Evolutionary conservation across 1,140 invertebrate species (phyloP).

Genomic region (Pogonus chalceus): DNA sequence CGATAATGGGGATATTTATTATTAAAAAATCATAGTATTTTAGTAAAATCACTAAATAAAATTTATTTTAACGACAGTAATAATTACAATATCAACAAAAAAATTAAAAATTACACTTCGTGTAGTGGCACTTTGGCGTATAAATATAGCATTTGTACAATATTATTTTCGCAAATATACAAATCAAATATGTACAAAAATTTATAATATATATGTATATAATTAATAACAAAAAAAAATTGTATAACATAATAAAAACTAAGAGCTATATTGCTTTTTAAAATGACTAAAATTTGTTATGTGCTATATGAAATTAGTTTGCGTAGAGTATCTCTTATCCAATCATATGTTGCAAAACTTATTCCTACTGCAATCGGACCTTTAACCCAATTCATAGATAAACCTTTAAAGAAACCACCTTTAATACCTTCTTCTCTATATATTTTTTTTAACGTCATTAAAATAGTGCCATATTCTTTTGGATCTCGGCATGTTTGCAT

Average conservation of each 20-base stretch:
- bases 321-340: conserved; percentile 53
- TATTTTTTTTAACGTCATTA: conserved; percentile 50
- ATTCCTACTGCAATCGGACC: conserved; percentile 97
- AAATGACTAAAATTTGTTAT: not conserved
- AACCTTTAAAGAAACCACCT: conserved; percentile 91
- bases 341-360: conserved; percentile 93
- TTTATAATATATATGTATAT: not conserved
- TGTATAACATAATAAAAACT: too few relatives aligned
- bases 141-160: not conserved
- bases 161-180: not conserved
- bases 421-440: conserved; percentile 78
- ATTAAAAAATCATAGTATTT: too few relatives aligned
- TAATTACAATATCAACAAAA: not conserved
- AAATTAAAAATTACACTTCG: not conserved
- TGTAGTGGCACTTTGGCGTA: not conserved
- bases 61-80: not conserved
- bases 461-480: conserved; percentile 49
- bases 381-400: conserved; percentile 99
- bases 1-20: too few relatives aligned
- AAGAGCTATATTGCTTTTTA: too few relatives aligned
- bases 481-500: conserved; percentile 64
- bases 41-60: not conserved
- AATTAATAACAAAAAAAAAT: too few relatives aligned
- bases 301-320: conserved; percentile 6
- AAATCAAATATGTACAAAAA: not conserved